Evolutionary conservation across 1,140 invertebrate genomes (phyloP).

Genomic region (Drosophila arizonae): DNA sequence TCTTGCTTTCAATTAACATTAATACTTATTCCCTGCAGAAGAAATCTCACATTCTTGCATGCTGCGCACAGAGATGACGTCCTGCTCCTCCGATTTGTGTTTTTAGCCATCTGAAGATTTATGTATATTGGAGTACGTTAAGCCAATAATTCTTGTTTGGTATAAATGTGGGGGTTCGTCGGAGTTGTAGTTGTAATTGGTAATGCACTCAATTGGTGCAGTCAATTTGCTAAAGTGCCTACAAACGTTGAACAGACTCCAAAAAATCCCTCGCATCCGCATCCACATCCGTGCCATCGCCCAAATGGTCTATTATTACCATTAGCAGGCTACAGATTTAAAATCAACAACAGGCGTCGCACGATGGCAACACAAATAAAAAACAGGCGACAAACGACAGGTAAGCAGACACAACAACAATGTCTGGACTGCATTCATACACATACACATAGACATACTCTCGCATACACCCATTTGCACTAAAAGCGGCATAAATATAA

Average conservation of each 20-base stretch:
- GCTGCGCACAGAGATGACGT: no score
- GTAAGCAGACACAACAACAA: constrained; percentile 49
- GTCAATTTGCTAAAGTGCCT: constrained; percentile 75
- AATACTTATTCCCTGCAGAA: not conserved
- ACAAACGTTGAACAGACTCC: constrained; percentile 42
- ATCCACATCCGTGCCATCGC: not conserved
- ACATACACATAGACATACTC: constrained; percentile 23
- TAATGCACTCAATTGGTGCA: constrained; percentile 70
- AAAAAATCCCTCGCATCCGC: constrained; percentile 5
- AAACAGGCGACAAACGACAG: constrained; percentile 35
- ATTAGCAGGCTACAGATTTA: constrained; percentile 63
- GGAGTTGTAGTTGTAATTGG: constrained; percentile 65
- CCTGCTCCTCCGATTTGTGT: no score
- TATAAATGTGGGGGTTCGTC: constrained; percentile 16
- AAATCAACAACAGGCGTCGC: constrained; percentile 63
- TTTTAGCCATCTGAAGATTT: not conserved
- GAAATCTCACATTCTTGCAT: no score
- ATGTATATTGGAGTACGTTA: not conserved
- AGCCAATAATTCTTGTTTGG: constrained; percentile 12
- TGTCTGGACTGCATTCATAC: constrained; percentile 62
- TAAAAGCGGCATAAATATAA: constrained; percentile 77
- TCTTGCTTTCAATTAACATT: not conserved
- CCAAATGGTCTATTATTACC: constrained; percentile 39
- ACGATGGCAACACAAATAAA: constrained; percentile 33
- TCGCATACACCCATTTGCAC: constrained; percentile 60